Base-by-base conservation (phyloP, 1,140 invertebrate genomes). In the Bombus pascuorum region DNA sequence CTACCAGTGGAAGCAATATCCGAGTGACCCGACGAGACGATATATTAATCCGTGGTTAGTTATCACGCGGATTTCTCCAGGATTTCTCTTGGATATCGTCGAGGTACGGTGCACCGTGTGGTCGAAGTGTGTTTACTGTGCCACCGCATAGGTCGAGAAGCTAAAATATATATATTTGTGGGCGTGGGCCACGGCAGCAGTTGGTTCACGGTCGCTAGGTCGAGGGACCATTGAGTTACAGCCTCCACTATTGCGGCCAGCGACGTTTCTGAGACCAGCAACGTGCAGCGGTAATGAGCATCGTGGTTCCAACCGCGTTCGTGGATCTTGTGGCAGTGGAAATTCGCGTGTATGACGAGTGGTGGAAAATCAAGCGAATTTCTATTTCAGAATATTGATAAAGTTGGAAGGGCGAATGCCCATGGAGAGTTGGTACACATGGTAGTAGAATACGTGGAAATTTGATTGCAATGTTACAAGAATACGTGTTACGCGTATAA, bases 171-270 rank as follows among this genome's bases (percentile, higher is more conserved):
- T 53, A 86, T 87, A 83, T 86, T 66, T 66, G 82, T 74, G 85
- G 87, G 87, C 87, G 87, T 87, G 82, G 68, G 80, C 84, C 78
- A 73, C 80, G 75, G 89, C 79, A 70, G 87, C 84, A 88, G 88
- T 91, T 87, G 83, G 77, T 91, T 91, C 89, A 89, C 87, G 90
- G 87, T 91, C 86, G 82, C 83, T 90, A 88, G 88, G 85, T 89
- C 83, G 89, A 59, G 76, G 81, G 85, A 73, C 79, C 87, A 89
- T 91, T 87, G 90, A 91, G 89, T 92, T 92, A 91, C 90, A 92
- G 91, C 89, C 71, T 84, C 62, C 53, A 72, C 78, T 79, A 85
- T 59, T 70, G 73, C 57, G 15, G 59, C 87, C 66, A 66, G 82
- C 81, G 74, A 86, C 81, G 78, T 74, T 73, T 42, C 71, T n/a